Conservation (phyloP, 2,888 invertebrate species). For the Dryomyza anilis region DNA sequence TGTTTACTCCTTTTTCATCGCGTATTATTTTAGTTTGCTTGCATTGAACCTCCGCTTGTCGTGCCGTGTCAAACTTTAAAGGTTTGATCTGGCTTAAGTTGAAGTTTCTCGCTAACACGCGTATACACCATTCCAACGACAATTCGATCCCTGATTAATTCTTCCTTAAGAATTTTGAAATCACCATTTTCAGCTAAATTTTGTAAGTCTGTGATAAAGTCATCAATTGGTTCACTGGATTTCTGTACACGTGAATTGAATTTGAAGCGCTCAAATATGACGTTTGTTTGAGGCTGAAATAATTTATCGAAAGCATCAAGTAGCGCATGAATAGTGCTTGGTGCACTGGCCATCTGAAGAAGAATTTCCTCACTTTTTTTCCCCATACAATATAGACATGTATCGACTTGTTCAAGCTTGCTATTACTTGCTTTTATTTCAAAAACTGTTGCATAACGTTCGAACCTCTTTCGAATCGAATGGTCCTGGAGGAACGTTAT, state of each 20-base stretch:
- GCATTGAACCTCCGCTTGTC: too few species aligned
- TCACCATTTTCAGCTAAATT: too few species aligned
- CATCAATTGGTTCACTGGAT: not conserved
- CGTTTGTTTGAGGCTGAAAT: not conserved
- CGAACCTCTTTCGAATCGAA: not conserved
- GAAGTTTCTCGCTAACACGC: not conserved
- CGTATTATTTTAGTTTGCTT: not conserved
- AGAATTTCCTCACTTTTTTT: not conserved
- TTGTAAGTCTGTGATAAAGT: not conserved
- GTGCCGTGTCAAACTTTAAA: too few species aligned
- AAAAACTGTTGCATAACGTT: not conserved
- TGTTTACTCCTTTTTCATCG: not conserved
- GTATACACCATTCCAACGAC: not conserved
- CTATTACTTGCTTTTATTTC: not conserved
- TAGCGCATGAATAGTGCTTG: not conserved
- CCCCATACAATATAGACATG: not conserved
- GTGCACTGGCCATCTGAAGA: not conserved
- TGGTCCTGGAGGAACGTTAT: not conserved
- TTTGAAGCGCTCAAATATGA: slow-evolving; percentile 4
- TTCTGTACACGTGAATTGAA: not conserved
- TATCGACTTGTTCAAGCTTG: not conserved
- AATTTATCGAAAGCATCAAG: slow-evolving; percentile 5
- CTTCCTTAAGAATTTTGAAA: slow-evolving; percentile 17
- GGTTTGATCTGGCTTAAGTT: not conserved
- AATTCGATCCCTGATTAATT: not conserved